Evolutionary conservation across 2,888 invertebrate genomes (phyloP).

Genomic region (Actias luna): DNA sequence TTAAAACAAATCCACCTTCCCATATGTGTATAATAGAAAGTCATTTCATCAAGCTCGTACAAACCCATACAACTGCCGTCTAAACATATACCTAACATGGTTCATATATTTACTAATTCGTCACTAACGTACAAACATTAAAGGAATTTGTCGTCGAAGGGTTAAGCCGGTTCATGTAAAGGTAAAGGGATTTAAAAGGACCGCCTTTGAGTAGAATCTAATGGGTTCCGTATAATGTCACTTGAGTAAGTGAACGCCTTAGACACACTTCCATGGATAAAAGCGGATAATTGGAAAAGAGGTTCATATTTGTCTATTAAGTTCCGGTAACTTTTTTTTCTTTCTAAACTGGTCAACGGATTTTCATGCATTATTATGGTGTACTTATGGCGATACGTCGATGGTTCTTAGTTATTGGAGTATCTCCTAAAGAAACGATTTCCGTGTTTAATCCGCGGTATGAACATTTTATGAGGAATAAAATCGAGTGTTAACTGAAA

Average conservation of each 20-base stretch:
- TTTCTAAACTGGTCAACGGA: too few species aligned
- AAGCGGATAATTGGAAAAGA: neutral
- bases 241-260: conserved; percentile 5
- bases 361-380: too few species aligned
- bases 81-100: neutral
- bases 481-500: too few species aligned
- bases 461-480: too few species aligned
- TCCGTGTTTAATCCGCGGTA: too few species aligned
- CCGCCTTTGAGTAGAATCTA: conserved; percentile 16
- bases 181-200: conserved; percentile 19
- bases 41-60: neutral
- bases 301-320: neutral
- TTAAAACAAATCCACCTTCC: too few species aligned
- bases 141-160: conserved; percentile 17
- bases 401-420: too few species aligned
- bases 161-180: conserved; percentile 17
- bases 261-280: neutral
- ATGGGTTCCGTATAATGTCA: conserved; percentile 11
- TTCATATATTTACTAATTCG: neutral
- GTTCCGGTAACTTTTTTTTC: too few species aligned
- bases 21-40: neutral
- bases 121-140: conserved; percentile 13
- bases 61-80: neutral
- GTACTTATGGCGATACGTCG: too few species aligned
- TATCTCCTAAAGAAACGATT: too few species aligned